Evolutionary conservation across 2,888 invertebrate genomes (phyloP).

Genomic region (Tridacna gigas): DNA sequence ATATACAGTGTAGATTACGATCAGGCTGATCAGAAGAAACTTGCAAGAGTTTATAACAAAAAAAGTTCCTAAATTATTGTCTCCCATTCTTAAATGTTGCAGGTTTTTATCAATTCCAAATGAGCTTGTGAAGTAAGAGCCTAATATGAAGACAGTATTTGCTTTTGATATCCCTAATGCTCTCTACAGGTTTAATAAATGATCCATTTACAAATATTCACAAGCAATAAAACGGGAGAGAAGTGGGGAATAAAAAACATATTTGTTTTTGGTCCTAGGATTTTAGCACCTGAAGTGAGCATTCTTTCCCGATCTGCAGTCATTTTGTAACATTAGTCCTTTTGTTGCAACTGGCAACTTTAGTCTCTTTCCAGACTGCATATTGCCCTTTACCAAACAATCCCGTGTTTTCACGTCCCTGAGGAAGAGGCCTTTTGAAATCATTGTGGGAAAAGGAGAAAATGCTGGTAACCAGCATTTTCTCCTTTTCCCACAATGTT

Average conservation of each 20-base stretch:
- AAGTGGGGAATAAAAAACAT: slow-evolving; percentile 28
- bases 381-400: too few species aligned
- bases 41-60: too few species aligned
- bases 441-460: not conserved
- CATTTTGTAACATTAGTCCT: not conserved
- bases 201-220: slow-evolving; percentile 27
- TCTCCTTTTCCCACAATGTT: too few species aligned
- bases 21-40: too few species aligned
- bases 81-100: not conserved
- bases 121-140: not conserved
- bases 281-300: slow-evolving; percentile 26
- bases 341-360: too few species aligned
- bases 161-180: slow-evolving; percentile 18
- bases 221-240: slow-evolving; percentile 13
- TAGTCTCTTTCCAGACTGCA: too few species aligned
- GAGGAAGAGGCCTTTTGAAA: too few species aligned
- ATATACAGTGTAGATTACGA: too few species aligned
- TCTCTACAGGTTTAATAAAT: slow-evolving; percentile 26
- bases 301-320: not conserved
- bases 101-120: slow-evolving; percentile 11
- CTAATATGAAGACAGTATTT: slow-evolving; percentile 28
- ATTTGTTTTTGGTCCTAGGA: slow-evolving; percentile 19
- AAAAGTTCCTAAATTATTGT: too few species aligned
- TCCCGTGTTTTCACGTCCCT: too few species aligned
- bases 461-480: not conserved